phyloP scores from a whole-genome alignment of 2,888 invertebrate species.

The Syritta pipiens region DNA sequence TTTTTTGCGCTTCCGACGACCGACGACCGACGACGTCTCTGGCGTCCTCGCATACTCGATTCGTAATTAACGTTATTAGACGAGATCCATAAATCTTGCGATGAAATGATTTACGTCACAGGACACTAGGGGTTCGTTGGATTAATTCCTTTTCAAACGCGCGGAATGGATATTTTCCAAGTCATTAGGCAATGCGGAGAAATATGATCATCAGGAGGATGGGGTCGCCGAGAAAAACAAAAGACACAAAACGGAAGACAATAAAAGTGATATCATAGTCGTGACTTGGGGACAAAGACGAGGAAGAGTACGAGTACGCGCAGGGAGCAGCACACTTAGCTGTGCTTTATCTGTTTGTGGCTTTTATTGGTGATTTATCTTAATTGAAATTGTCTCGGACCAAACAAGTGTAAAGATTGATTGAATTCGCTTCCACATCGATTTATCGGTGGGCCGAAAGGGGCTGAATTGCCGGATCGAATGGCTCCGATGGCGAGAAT shows the following conservation, averaged over 20 bases:
- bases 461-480: slow-evolving; percentile 9
- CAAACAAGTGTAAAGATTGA: slow-evolving; percentile 38
- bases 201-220: slow-evolving; percentile 22
- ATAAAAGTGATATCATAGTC: slow-evolving; percentile 28
- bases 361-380: slow-evolving; percentile 42
- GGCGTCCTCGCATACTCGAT: neutral
- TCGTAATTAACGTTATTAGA: slow-evolving; percentile 30
- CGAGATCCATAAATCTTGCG: slow-evolving; percentile 22
- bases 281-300: neutral
- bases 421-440: slow-evolving; percentile 29
- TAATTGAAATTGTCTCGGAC: slow-evolving; percentile 26
- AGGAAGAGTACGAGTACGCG: neutral
- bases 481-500: neutral
- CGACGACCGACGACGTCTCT: neutral
- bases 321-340: slow-evolving; percentile 13
- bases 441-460: slow-evolving; percentile 13
- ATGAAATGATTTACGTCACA: slow-evolving; percentile 34
- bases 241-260: slow-evolving; percentile 14
- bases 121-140: slow-evolving; percentile 9
- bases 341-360: slow-evolving; percentile 15
- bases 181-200: slow-evolving; percentile 14
- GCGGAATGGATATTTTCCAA: slow-evolving; percentile 23
- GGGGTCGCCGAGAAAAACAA: neutral
- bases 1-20: neutral
- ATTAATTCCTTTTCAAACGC: neutral